phyloP scores from a whole-genome alignment of 2,797 vertebrate species.

The Ctenosaura bakeri region DNA sequence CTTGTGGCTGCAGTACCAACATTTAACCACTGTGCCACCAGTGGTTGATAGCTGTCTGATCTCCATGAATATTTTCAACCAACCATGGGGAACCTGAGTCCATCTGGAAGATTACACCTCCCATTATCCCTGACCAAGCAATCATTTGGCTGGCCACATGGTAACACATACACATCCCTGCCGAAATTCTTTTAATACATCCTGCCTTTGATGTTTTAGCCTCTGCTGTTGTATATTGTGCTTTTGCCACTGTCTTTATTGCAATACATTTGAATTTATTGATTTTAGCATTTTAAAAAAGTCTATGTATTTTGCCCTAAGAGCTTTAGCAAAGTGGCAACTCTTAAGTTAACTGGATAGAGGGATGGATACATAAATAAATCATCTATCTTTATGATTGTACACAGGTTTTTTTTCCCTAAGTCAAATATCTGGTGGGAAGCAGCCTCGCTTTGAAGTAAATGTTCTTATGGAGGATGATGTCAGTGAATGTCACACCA shows the following conservation, averaged over 20 bases:
- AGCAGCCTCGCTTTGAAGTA: background rate
- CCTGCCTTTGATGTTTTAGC: background rate
- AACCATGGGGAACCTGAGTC: too few species aligned
- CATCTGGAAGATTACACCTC: background rate
- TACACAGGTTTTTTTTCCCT: background rate
- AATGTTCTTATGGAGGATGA: background rate
- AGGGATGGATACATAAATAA: background rate
- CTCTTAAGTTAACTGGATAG: background rate
- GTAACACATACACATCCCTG: background rate
- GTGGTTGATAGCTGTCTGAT: background rate
- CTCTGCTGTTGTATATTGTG: background rate
- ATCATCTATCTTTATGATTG: background rate
- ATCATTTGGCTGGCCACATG: background rate
- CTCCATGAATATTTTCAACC: background rate
- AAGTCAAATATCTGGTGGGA: conserved; percentile 6
- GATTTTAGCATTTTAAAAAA: background rate
- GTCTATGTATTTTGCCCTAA: background rate
- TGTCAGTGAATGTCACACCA: background rate
- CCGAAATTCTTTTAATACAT: background rate
- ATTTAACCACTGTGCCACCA: too few species aligned
- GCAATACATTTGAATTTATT: background rate
- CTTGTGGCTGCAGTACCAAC: too few species aligned
- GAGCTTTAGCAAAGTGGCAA: background rate
- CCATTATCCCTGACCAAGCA: background rate
- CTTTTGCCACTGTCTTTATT: background rate